Evolutionary conservation across 2,797 vertebrate species (phyloP), one percentile per base, ranked within the genome.

Genomic region (Coregonus suidteri): DNA sequence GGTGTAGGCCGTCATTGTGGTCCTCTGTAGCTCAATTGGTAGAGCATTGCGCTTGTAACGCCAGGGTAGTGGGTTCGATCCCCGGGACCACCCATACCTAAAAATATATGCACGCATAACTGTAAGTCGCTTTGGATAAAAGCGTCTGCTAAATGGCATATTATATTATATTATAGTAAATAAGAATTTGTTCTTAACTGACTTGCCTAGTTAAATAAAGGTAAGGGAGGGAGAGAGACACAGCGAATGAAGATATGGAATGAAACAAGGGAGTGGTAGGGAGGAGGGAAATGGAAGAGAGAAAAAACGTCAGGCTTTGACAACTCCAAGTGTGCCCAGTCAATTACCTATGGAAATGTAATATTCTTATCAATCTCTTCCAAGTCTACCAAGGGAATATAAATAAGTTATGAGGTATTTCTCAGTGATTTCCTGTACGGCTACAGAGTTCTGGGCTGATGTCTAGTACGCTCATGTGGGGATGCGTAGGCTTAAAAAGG

Each of bases 381-480:
- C 71, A 20, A 31, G 37, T 68, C 51, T 35, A 3, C n/a, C 77
- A 1, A 6, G 11, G n/a, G 3, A 31, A 52, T 52, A 53, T 7
- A 20, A 64, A 74, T 6, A 20, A 16, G 11, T 1, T 9, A 52
- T 30, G 4, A 74, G 34, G 25, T n/a, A n/a, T 34, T 75, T 34
- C 31, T 34, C 31, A 47, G 18, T 47, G 7, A 74, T 52, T 30
- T 59, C 56, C 53, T 54, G 16, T 59, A 6, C 59, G 25, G 34
- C 25, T 31, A 16, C 65, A 0, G 14, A 73, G 3, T 13, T 47
- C 1, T 69, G 25, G 72, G n/a, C 51, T 69, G 78, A 76, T 34
- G 65, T 35, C 65, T 35, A 3, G 31, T 11, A 67, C 16, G 20
- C 67, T 72, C 41, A 18, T 76, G 51, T 54, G 75, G 16, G 72